Evolutionary conservation across 2,113 vertebrate genomes (phyloP).

Genomic region (Hipposideros armiger): DNA sequence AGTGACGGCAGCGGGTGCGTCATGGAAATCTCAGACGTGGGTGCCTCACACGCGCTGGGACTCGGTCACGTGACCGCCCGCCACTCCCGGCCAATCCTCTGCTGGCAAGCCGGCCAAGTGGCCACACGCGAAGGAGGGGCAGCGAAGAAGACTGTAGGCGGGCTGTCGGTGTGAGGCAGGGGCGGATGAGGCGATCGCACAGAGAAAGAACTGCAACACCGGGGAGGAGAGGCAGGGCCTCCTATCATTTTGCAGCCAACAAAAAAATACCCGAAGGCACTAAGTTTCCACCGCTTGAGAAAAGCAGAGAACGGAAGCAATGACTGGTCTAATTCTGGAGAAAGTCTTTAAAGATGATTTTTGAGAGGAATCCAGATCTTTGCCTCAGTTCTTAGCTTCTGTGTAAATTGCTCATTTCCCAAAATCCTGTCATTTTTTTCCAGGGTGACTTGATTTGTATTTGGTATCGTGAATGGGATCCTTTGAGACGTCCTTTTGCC

Average conservation of each 20-base stretch:
- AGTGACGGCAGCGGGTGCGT: slow-evolving; percentile 48
- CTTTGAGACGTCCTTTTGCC: not conserved
- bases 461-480: not conserved
- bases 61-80: not conserved
- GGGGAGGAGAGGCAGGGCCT: not conserved
- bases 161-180: not conserved
- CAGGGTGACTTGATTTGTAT: not conserved
- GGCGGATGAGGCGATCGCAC: not conserved
- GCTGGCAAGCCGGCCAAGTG: not conserved
- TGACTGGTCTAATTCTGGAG: slow-evolving; percentile 28
- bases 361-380: slow-evolving; percentile 43
- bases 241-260: not conserved
- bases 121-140: not conserved
- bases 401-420: slow-evolving; percentile 25
- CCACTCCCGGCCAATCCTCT: not conserved
- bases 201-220: not conserved
- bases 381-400: slow-evolving; percentile 33
- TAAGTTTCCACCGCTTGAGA: not conserved
- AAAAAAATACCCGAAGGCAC: slow-evolving; percentile 24
- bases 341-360: slow-evolving; percentile 1
- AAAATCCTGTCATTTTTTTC: not conserved
- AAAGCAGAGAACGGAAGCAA: not conserved
- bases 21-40: slow-evolving; percentile 40
- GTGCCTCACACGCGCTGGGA: not conserved
- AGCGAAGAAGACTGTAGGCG: not conserved